Percentiles rank a stretch among this genome's conserved stretches.
These are phyloP conservation scores for Armadillidium nasatum DNA, from an alignment of 1,140 invertebrate species.

Conservation along the genomic window DNA sequence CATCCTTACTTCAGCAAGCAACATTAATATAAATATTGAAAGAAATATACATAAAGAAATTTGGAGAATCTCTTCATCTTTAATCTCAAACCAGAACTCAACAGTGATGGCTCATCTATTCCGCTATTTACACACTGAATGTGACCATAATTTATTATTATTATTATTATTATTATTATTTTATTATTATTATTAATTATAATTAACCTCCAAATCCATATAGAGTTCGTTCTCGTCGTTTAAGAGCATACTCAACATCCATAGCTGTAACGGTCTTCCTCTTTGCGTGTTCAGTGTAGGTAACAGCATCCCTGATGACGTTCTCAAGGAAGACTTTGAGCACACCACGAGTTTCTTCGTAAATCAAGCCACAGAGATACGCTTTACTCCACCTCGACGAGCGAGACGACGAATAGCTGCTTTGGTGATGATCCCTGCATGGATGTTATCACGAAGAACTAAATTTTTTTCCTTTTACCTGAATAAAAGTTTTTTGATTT, in stretches of 20 bases:
- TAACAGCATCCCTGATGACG: constrained; percentile 74
- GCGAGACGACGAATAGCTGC: constrained; percentile 63
- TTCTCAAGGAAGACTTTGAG: constrained; percentile 77
- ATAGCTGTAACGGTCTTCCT: constrained; percentile 77
- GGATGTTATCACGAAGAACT: constrained; percentile 65
- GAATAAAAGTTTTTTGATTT: too few relatives aligned
- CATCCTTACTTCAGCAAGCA: too few relatives aligned
- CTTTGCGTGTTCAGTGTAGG: constrained; percentile 77
- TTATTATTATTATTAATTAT: constrained; percentile 25
- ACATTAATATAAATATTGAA: too few relatives aligned
- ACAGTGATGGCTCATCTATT: too few relatives aligned
- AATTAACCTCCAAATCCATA: constrained; percentile 59
- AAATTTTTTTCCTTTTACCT: constrained; percentile 63
- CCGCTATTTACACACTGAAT: too few relatives aligned
- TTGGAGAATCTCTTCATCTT: too few relatives aligned
- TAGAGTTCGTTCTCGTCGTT: constrained; percentile 68
- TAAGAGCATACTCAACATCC: constrained; percentile 81
- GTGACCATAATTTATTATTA: too few relatives aligned
- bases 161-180: too few relatives aligned
- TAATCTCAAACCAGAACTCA: too few relatives aligned
- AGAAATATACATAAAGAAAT: too few relatives aligned
- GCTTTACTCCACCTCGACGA: constrained; percentile 68
- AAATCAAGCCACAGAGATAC: constrained; percentile 70
- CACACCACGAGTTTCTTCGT: constrained; percentile 65
- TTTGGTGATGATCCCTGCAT: constrained; percentile 65